Evolutionary conservation across 2,888 invertebrate species (phyloP), one percentile per base, ranked within the genome.

Genomic region (Drosophila ochracea): DNA sequence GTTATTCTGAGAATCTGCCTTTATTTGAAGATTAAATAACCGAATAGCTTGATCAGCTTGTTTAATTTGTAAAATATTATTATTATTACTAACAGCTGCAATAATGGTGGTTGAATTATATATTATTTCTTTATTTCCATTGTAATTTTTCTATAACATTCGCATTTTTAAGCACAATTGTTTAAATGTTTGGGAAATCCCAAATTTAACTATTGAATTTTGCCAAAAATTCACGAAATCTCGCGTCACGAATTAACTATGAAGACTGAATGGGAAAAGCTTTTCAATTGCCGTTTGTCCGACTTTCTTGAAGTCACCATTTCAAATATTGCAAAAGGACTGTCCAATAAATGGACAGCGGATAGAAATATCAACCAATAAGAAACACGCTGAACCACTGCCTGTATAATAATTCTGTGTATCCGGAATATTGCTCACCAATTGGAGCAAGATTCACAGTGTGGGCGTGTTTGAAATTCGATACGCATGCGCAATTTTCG

Each of bases 221-320:
- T 63, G 60, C 78, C 72, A 57, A 43, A 50, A 50, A 49, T 53
- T 58, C n/a, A 25, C 21, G 62, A 80, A 66, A 78, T 80, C 58
- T 69, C 72, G 55, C 87, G 68, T 39, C 78, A 63, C 80, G 80
- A 68, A 73, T 71, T 72, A 73, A 58, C 58, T 64, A 59, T 72
- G 75, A 65, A 78, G 78, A 84, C 87, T 84, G 65, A 86, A 75
- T 61, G 65, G 33, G 61, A 72, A 77, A 68, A 53, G 47, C 63
- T 35, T 49, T 77, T 68, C 63, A 50, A 71, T 33, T 64, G 53
- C 47, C 30, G 31, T 31, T 54, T 31, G 52, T 55, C 50, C 59
- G 41, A 31, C 19, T 61, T 43, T 19, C 47, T 43, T 37, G 37
- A 52, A n/a, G 25, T 25, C 50, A 66, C 50, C 58, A 59, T 55